These are phyloP conservation scores for Lepus timidus DNA, from an alignment of 2,113 vertebrate species.

Conservation along the genomic window DNA sequence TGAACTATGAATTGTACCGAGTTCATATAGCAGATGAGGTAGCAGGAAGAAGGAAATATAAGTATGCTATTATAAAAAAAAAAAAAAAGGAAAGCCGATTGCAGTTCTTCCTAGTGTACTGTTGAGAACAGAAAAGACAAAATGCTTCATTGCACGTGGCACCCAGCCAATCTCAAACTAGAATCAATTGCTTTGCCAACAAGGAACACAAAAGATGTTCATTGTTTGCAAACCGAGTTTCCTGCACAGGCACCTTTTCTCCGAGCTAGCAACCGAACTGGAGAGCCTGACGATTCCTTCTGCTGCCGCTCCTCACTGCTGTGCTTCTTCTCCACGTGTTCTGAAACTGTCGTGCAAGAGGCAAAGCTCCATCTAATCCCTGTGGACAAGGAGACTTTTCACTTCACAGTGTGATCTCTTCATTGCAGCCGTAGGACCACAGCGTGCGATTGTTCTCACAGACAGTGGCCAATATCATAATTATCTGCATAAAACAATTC, in stretches of 20 bases:
- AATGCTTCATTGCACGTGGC: constrained; percentile 83
- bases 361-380: constrained; percentile 75
- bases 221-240: constrained; percentile 89
- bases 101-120: constrained; percentile 81
- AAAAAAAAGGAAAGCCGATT: constrained; percentile 77
- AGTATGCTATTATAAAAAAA: constrained; percentile 68
- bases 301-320: constrained; percentile 72
- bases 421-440: constrained; percentile 81
- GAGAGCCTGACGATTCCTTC: constrained; percentile 76
- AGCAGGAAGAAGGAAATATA: constrained; percentile 76
- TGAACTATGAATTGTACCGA: constrained; percentile 64
- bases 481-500: constrained; percentile 76
- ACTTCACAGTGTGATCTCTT: constrained; percentile 86
- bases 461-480: constrained; percentile 75
- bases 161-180: constrained; percentile 88
- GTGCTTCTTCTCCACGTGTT: background rate
- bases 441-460: constrained; percentile 81
- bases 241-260: constrained; percentile 82
- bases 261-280: constrained; percentile 70
- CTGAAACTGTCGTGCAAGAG: constrained; percentile 33
- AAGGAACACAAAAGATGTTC: constrained; percentile 89
- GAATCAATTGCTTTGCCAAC: constrained; percentile 90
- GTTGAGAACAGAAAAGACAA: constrained; percentile 85
- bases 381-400: constrained; percentile 84
- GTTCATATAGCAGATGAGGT: constrained; percentile 60